Evolutionary conservation across 2,888 invertebrate genomes (phyloP).

Genomic region (Parnassius glacialis): DNA sequence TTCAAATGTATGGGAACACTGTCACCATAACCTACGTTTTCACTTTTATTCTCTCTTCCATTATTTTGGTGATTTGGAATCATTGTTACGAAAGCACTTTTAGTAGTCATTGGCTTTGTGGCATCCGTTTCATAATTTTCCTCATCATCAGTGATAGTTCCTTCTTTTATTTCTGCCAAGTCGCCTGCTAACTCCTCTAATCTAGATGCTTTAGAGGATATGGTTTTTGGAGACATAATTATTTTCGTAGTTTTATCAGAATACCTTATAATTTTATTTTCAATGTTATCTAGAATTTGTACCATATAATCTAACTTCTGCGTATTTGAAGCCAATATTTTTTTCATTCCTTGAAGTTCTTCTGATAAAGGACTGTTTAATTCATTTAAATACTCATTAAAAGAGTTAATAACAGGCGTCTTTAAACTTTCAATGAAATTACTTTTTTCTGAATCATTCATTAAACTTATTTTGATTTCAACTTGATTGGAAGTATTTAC

Average conservation of each 20-base stretch:
- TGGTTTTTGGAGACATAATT: slow-evolving; percentile 29
- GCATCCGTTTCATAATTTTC: slow-evolving; percentile 36
- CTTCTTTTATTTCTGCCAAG: slow-evolving; percentile 43
- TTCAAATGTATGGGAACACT: slow-evolving; percentile 33
- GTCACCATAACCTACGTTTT: slow-evolving; percentile 47
- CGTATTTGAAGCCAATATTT: slow-evolving; percentile 40
- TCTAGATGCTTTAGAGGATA: slow-evolving; percentile 44
- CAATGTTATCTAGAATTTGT: slow-evolving; percentile 53
- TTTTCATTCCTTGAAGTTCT: slow-evolving; percentile 43
- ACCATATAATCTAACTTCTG: slow-evolving; percentile 56
- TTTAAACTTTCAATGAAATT: slow-evolving; percentile 57
- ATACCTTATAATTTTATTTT: slow-evolving; percentile 46
- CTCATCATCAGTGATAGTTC: slow-evolving; percentile 52
- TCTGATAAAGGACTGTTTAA: slow-evolving; percentile 40
- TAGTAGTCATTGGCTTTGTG: slow-evolving; percentile 37
- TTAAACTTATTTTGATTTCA: slow-evolving; percentile 66
- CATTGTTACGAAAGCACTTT: slow-evolving; percentile 33
- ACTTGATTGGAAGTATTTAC: slow-evolving; percentile 43
- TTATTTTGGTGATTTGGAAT: slow-evolving; percentile 23
- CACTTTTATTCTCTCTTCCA: slow-evolving; percentile 31
- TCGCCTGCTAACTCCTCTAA: slow-evolving; percentile 60
- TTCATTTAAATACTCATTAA: slow-evolving; percentile 56
- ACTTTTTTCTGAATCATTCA: slow-evolving; percentile 63
- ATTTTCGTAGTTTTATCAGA: slow-evolving; percentile 28
- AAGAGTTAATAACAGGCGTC: slow-evolving; percentile 55